These are phyloP conservation scores for Tetrapedia diversipes DNA, from an alignment of 2,888 invertebrate species.

Conservation along the genomic window DNA sequence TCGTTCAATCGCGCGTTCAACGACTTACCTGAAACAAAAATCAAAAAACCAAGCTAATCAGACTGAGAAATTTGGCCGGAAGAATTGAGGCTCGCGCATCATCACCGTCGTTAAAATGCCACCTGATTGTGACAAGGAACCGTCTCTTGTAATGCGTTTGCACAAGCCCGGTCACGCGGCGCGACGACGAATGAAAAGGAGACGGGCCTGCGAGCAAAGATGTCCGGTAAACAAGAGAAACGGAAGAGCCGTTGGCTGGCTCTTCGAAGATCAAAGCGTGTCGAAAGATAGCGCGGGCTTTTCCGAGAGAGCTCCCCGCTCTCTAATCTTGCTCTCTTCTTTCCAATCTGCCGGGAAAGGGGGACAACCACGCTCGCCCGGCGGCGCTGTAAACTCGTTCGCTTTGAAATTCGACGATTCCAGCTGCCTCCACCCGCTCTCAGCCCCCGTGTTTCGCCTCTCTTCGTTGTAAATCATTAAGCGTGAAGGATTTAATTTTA, in stretches of 20 bases:
- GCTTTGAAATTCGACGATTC: constrained; percentile 46
- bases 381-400: constrained; percentile 43
- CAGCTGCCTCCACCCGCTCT: constrained; percentile 4
- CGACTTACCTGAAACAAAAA: constrained; percentile 41
- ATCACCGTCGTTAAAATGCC: too few relatives aligned
- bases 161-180: background rate
- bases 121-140: background rate
- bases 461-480: constrained; percentile 50
- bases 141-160: constrained; percentile 9
- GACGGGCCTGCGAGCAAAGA: constrained; percentile 14
- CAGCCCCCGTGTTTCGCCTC: background rate
- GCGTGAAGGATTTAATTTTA: constrained; percentile 59
- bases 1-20: background rate
- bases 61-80: too few relatives aligned
- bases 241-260: constrained; percentile 7
- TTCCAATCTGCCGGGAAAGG: constrained; percentile 47
- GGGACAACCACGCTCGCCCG: constrained; percentile 27
- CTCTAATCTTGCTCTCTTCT: constrained; percentile 51
- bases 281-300: constrained; percentile 19
- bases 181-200: constrained; percentile 10
- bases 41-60: too few relatives aligned
- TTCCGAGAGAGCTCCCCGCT: constrained; percentile 28
- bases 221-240: constrained; percentile 29
- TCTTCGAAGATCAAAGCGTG: constrained; percentile 47
- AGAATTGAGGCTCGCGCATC: too few relatives aligned